These are phyloP conservation scores for Ormyrus rosae DNA, from an alignment of 2,888 invertebrate species.

Conservation along the genomic window DNA sequence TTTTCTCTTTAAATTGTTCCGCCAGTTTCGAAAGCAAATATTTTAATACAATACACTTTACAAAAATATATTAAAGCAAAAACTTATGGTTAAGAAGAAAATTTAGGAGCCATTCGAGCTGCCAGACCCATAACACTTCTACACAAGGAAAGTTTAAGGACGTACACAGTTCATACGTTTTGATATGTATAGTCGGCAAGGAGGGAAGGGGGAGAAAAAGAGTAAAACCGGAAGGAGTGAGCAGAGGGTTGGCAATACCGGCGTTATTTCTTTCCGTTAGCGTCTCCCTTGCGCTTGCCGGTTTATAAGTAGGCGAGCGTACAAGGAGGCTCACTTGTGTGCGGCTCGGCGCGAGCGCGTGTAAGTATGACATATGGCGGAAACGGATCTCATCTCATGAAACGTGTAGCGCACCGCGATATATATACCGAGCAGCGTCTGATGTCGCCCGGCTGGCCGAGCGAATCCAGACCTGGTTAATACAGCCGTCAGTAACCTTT, in stretches of 20 bases:
- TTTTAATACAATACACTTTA: too few relatives aligned
- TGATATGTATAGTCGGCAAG: background rate
- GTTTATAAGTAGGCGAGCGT: too few relatives aligned
- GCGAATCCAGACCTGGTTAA: conserved; percentile 15
- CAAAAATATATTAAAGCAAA: too few relatives aligned
- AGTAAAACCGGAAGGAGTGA: background rate
- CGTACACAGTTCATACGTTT: conserved; percentile 11
- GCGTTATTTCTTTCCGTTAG: conserved; percentile 27
- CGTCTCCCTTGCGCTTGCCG: background rate
- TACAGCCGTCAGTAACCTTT: conserved; percentile 52
- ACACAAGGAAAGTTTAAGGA: background rate
- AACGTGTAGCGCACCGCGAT: too few relatives aligned
- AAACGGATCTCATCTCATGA: conserved; percentile 23
- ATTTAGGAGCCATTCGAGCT: too few relatives aligned
- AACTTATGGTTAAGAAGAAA: too few relatives aligned
- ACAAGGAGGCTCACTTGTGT: too few relatives aligned
- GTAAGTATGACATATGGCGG: background rate
- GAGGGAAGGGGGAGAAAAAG: background rate
- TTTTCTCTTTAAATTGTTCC: background rate
- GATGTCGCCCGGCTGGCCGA: background rate
- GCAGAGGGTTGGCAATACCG: background rate
- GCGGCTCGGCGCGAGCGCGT: background rate
- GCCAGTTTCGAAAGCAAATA: background rate
- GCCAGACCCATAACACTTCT: too few relatives aligned
- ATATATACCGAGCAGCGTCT: too few relatives aligned